Percentiles rank a stretch among this genome's conserved stretches.
These are phyloP conservation scores for Graptemys geographica DNA, from an alignment of 2,797 vertebrate genomes.

Conservation along the genomic window DNA sequence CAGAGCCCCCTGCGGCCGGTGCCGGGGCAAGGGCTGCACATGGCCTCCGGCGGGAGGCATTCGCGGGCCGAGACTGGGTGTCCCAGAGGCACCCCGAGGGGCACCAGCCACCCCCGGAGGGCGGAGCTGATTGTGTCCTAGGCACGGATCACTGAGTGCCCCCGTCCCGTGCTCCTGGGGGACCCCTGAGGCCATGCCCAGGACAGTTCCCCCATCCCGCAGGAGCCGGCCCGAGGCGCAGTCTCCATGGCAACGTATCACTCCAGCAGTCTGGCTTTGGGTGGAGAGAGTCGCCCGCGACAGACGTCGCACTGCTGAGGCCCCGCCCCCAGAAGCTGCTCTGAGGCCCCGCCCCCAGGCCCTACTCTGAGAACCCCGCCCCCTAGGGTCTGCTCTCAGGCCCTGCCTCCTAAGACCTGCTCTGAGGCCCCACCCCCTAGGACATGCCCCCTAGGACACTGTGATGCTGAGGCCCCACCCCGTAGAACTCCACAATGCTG, in stretches of 20 bases:
- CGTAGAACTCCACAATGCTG: fast-evolving
- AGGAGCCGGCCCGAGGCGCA: not conserved
- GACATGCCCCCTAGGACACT: too few species aligned
- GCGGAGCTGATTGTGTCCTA: not conserved
- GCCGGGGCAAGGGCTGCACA: not conserved
- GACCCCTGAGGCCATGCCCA: fast-evolving
- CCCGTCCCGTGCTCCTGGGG: not conserved
- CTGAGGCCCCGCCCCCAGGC: not conserved
- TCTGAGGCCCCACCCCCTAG: not conserved
- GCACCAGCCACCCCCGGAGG: not conserved
- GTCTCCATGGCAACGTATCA: not conserved
- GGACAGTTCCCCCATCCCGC: not conserved
- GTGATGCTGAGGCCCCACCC: not conserved
- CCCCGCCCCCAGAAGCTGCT: not conserved
- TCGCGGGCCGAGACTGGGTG: not conserved
- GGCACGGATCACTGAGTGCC: not conserved
- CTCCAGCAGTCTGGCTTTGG: not conserved
- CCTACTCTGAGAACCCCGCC: not conserved
- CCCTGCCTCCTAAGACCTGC: not conserved
- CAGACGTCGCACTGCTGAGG: too few species aligned
- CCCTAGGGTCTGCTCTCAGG: fast-evolving
- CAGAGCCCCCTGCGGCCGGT: not conserved
- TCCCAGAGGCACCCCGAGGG: not conserved
- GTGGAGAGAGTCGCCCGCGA: not conserved
- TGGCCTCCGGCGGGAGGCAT: not conserved